A percentile compares a stretch with the other conserved stretches of the same genome.
phyloP scores from a whole-genome alignment of 2,797 vertebrate genomes.

The Epinephelus awoara region DNA sequence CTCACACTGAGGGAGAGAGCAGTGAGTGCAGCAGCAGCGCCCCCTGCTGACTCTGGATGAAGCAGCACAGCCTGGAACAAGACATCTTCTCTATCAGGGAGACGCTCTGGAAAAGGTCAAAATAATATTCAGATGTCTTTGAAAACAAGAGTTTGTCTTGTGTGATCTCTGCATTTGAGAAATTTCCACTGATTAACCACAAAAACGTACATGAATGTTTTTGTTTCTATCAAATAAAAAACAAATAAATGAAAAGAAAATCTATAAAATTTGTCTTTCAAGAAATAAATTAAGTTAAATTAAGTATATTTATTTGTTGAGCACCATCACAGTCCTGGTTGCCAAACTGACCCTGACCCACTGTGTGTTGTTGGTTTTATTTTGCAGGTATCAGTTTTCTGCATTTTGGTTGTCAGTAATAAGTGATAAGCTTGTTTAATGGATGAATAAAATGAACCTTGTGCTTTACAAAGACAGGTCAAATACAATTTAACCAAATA shows the following conservation, averaged over 20 bases:
- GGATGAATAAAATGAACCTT: not conserved
- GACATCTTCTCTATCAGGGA: not conserved
- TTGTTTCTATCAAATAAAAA: not conserved
- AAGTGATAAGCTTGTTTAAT: not conserved
- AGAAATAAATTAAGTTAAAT: not conserved
- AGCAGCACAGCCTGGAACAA: not conserved
- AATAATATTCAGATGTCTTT: not conserved
- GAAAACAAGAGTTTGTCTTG: not conserved
- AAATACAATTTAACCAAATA: too few relatives aligned
- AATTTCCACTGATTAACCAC: too few relatives aligned
- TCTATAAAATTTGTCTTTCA: not conserved
- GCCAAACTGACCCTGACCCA: too few relatives aligned
- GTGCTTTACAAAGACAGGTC: not conserved
- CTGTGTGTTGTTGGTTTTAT: too few relatives aligned
- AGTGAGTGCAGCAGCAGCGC: slow-evolving; percentile 34
- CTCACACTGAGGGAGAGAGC: not conserved
- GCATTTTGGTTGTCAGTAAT: not conserved
- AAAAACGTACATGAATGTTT: not conserved
- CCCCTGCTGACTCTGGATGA: slow-evolving; percentile 39
- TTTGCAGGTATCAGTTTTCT: too few relatives aligned
- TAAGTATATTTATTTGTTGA: not conserved
- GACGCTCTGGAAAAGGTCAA: not conserved
- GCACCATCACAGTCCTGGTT: too few relatives aligned
- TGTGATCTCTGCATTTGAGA: not conserved
- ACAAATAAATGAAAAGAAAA: not conserved